Evolutionary conservation across 64 coral and sea anemone genomes (phyloP), one percentile per base, ranked within the genome.

Genomic region (Dendrophyllia cribrosa): DNA sequence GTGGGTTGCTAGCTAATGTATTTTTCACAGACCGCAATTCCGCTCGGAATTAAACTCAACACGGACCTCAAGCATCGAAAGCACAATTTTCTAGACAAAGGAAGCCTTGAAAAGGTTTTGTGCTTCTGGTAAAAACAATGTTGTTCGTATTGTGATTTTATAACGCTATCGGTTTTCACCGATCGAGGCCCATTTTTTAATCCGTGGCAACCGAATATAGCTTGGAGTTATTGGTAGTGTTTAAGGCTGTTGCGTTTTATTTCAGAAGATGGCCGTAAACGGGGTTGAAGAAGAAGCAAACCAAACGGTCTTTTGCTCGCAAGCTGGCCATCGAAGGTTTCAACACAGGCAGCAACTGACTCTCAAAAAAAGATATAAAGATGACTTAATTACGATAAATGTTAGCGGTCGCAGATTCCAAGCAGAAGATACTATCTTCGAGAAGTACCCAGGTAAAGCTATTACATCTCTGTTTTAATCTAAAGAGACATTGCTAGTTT

Each of bases 331-430:
- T 23, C 47, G 44, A 11, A 51, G 44, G 12, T 9, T 14, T 15
- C 46, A 8, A 17, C 0, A 8, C 2, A 64, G 43, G 47, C 61
- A 15, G 0, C 43, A 43, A 67, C 43, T 84, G 80, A 84, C 80
- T 84, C 50, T 67, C 46, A 66, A 84, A 46, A 68, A 24, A 23
- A 87, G 76, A 45, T 34, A 22, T n/a, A 78, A 62, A 23, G 68
- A 49, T 56, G 78, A 72, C 56, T 34, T 87, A 12, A 52, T 77
- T 9, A 93, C 91, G 20, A 93, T 93, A 22, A 93, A 93, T 59
- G 91, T 93, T 12, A 93, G 91, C 67, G 91, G 91, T 16, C 82
- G 55, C 34, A 25, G 70, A 66, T 93, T 93, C 45, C 13, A 77
- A 7, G 91, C 75, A 13, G 72, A 87, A 15, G 67, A 53, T 44